These are phyloP conservation scores for Salvator merianae DNA, from an alignment of 2,113 vertebrate species.

Conservation along the genomic window DNA sequence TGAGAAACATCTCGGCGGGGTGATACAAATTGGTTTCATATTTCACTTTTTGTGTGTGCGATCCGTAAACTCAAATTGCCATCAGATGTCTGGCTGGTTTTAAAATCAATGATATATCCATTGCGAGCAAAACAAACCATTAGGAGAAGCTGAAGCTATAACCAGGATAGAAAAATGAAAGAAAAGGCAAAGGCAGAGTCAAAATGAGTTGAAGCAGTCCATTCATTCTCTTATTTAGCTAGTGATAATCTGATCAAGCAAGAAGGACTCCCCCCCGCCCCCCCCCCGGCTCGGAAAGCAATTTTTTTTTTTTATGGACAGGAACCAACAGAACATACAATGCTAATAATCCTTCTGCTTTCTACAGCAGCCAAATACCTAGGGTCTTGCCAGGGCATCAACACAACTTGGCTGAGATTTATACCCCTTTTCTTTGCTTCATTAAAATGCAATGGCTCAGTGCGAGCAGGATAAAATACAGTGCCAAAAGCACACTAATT, in stretches of 20 bases:
- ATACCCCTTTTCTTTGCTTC: neutral
- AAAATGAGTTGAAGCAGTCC: conserved; percentile 8
- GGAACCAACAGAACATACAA: neutral
- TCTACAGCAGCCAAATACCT: neutral
- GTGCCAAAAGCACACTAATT: neutral
- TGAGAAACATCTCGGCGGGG: neutral
- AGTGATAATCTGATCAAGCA: conserved; percentile 23
- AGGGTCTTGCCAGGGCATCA: neutral
- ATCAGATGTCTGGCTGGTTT: neutral
- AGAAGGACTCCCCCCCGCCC: too few relatives aligned
- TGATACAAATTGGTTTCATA: neutral
- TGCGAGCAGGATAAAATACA: neutral
- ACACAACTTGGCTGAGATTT: neutral
- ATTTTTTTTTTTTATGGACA: neutral
- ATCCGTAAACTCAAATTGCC: neutral
- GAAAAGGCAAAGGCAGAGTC: neutral
- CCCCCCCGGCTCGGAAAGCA: conserved; percentile 15
- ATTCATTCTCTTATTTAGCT: conserved; percentile 11
- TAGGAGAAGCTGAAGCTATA: neutral
- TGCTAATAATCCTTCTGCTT: neutral
- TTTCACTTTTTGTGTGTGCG: neutral
- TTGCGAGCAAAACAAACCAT: neutral
- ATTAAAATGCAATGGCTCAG: neutral
- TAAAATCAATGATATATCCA: conserved; percentile 3
- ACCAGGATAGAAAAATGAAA: neutral